Conservation (phyloP, 2,797 vertebrate species). For the Lateolabrax maculatus region DNA sequence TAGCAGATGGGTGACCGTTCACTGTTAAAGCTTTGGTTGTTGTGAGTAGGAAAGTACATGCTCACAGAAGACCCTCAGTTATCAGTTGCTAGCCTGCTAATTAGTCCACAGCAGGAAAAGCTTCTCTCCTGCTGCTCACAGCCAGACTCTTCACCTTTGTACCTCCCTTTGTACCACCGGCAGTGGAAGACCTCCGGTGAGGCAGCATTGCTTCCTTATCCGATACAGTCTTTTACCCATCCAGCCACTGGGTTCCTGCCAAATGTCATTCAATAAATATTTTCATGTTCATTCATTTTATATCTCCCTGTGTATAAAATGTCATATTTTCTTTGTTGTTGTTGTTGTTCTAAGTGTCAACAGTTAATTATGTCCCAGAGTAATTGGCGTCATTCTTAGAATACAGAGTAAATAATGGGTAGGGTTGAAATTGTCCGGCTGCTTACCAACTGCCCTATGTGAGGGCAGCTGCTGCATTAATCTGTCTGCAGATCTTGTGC, state of each 20-base stretch:
- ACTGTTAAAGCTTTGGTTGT: background rate
- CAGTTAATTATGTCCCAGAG: background rate
- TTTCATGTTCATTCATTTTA: conserved; percentile 11
- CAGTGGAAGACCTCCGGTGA: conserved; percentile 20
- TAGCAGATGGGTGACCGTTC: background rate
- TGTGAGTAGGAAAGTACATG: background rate
- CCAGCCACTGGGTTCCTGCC: background rate
- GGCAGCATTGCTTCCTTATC: background rate
- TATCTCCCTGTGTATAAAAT: background rate
- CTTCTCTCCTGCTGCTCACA: conserved; percentile 60
- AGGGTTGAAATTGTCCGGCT: background rate
- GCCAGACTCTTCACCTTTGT: conserved; percentile 56
- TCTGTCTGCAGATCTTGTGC: conserved; percentile 8
- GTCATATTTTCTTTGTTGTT: background rate
- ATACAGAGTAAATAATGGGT: background rate
- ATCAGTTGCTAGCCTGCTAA: conserved; percentile 35
- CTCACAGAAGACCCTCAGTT: background rate
- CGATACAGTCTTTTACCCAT: conserved; percentile 7
- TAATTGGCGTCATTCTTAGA: background rate
- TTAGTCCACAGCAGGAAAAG: conserved; percentile 40
- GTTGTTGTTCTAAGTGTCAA: background rate
- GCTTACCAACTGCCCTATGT: background rate
- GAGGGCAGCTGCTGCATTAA: background rate
- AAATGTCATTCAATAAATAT: conserved; percentile 42
- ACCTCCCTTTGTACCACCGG: conserved; percentile 25